A percentile compares a stretch with the other conserved stretches of the same genome.
Conservation (phyloP, 2,113 vertebrate species). For the Empidonax traillii region DNA sequence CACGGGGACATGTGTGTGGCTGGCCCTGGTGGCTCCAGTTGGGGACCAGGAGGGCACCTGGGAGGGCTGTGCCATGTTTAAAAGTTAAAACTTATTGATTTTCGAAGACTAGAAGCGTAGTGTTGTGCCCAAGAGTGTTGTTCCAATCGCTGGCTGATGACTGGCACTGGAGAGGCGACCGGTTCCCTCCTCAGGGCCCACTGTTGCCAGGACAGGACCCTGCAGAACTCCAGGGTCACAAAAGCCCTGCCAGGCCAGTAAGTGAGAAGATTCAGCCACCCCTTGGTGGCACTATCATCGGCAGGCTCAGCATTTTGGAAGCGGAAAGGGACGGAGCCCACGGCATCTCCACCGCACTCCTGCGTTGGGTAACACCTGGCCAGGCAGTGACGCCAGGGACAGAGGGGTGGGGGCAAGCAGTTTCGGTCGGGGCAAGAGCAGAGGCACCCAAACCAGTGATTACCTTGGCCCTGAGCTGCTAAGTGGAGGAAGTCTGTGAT, state of each 20-base stretch:
- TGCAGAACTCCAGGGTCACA: background rate
- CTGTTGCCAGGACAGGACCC: background rate
- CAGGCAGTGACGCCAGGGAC: conserved; percentile 1
- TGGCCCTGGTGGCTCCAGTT: accelerated
- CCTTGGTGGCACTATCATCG: accelerated
- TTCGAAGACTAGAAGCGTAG: background rate
- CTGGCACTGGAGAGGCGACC: accelerated
- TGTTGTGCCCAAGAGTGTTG: background rate
- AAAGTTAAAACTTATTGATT: background rate
- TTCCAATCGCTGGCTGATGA: background rate
- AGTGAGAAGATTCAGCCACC: accelerated
- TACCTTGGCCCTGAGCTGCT: conserved; percentile 46
- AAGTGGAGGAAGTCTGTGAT: conserved; percentile 67
- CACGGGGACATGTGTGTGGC: accelerated
- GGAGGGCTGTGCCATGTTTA: background rate
- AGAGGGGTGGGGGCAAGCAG: conserved; percentile 43
- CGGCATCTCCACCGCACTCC: accelerated
- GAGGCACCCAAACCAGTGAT: conserved; percentile 52
- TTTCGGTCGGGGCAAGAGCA: conserved; percentile 61
- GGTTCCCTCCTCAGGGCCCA: background rate
- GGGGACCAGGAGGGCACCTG: background rate
- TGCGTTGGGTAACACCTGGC: background rate
- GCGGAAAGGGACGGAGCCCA: accelerated
- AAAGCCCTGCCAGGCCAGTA: background rate
- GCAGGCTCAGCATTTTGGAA: background rate